Conservation (phyloP, 2,797 vertebrate species). For the Propithecus deckenii region DNA sequence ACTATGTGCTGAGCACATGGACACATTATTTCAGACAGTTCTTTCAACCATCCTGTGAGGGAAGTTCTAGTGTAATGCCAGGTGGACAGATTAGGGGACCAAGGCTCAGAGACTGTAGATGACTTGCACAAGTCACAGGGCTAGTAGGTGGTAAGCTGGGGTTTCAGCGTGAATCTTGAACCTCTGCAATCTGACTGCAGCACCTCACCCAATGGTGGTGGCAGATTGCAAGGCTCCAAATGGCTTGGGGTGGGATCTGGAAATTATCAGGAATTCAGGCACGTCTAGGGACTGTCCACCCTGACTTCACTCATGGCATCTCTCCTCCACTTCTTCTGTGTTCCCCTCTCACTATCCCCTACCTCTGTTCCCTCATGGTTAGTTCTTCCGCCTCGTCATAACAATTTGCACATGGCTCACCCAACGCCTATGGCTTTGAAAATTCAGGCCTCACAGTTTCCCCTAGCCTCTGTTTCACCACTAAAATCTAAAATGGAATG, state of each 20-base stretch:
- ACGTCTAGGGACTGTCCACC: neutral
- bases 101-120: neutral
- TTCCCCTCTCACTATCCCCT: neutral
- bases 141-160: neutral
- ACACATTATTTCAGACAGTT: neutral
- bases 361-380: neutral
- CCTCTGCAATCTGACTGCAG: neutral
- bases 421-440: neutral
- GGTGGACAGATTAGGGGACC: neutral
- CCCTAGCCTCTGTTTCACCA: neutral
- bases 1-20: neutral
- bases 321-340: neutral
- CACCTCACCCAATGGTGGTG: neutral
- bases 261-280: neutral
- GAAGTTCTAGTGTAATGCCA: neutral
- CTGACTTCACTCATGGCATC: neutral
- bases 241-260: neutral
- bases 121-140: neutral
- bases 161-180: neutral
- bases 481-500: neutral
- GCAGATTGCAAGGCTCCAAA: rapidly evolving
- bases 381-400: neutral
- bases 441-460: neutral
- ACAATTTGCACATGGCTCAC: neutral
- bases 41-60: neutral